Evolutionary conservation across 1,140 invertebrate species (phyloP).

Genomic region (Hermetia illucens): DNA sequence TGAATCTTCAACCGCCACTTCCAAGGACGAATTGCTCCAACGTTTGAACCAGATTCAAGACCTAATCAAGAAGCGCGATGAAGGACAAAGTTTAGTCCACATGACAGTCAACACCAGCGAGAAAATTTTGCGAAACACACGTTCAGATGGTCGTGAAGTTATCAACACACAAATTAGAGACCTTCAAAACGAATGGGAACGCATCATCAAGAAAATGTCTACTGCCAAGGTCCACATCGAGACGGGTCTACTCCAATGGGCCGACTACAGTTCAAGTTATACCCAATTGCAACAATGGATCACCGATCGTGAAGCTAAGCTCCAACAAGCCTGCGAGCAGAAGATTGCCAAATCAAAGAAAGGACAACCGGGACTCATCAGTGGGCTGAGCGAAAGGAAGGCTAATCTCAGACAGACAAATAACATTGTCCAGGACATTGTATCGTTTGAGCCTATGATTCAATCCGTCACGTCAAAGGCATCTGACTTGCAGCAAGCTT

Average conservation of each 20-base stretch:
- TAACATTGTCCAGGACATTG: conserved; percentile 87
- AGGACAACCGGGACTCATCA: conserved; percentile 56
- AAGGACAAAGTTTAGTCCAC: conserved; percentile 82
- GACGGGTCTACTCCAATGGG: conserved; percentile 83
- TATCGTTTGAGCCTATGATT: conserved; percentile 90
- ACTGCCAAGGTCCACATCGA: conserved; percentile 86
- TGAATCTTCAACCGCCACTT: conserved; percentile 61
- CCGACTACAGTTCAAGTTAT: conserved; percentile 87
- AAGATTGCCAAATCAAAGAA: conserved; percentile 66
- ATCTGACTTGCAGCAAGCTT: conserved; percentile 72
- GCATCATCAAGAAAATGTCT: conserved; percentile 80
- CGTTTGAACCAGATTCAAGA: conserved; percentile 72
- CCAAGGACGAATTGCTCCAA: conserved; percentile 68
- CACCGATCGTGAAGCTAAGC: conserved; percentile 80
- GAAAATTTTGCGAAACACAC: conserved; percentile 74
- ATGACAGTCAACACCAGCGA: conserved; percentile 84
- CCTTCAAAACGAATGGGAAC: conserved; percentile 85
- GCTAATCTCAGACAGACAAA: conserved; percentile 80
- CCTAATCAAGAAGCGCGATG: conserved; percentile 66
- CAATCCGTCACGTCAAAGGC: conserved; percentile 84
- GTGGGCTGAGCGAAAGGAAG: conserved; percentile 65
- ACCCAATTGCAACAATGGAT: conserved; percentile 89
- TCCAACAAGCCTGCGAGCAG: conserved; percentile 84
- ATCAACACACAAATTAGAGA: conserved; percentile 81
- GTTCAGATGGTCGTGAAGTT: conserved; percentile 75